Percentiles rank a stretch among this genome's conserved stretches.
These are phyloP conservation scores for Drosophila orena DNA, from an alignment of 1,140 invertebrate species.

Conservation along the genomic window DNA sequence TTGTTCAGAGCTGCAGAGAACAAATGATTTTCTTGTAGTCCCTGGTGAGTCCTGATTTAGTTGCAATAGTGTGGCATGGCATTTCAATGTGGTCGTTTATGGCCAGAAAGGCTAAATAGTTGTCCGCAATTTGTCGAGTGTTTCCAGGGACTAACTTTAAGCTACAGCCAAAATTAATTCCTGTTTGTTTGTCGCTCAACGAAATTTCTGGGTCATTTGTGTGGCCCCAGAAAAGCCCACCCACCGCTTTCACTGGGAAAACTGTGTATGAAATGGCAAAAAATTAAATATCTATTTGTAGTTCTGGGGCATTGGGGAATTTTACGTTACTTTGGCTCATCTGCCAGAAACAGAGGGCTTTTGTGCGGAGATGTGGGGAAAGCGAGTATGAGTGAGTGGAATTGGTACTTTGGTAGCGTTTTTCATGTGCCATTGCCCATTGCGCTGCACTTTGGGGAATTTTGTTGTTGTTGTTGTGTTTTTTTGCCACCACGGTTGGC, in stretches of 20 bases:
- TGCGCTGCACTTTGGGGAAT: conserved; percentile 47
- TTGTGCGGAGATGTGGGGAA: not conserved
- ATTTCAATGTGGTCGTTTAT: not conserved
- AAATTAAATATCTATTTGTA: conserved; percentile 81
- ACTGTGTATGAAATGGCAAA: conserved; percentile 59
- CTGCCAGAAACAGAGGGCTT: conserved; percentile 11
- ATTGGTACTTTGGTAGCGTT: conserved; percentile 45
- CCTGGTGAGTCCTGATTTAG: not conserved
- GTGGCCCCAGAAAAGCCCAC: conserved; percentile 11
- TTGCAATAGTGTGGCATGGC: not conserved
- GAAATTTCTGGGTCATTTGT: conserved; percentile 38
- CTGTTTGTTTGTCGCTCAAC: conserved; percentile 59
- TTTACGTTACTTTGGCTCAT: conserved; percentile 34
- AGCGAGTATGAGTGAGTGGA: conserved; percentile 6
- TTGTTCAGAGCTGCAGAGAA: not conserved
- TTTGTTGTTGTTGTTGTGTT: conserved; percentile 23
- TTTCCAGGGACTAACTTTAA: conserved; percentile 22
- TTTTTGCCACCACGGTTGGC: conserved; percentile 17
- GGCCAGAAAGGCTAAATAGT: not conserved
- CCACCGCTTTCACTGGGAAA: conserved; percentile 25
- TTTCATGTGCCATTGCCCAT: conserved; percentile 46
- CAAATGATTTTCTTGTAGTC: not conserved
- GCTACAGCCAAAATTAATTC: conserved; percentile 62
- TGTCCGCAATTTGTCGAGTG: conserved; percentile 8
- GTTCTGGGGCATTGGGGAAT: conserved; percentile 46